These are phyloP conservation scores for Kryphioiulus occultus DNA, from an alignment of 2,888 invertebrate genomes.

Conservation along the genomic window DNA sequence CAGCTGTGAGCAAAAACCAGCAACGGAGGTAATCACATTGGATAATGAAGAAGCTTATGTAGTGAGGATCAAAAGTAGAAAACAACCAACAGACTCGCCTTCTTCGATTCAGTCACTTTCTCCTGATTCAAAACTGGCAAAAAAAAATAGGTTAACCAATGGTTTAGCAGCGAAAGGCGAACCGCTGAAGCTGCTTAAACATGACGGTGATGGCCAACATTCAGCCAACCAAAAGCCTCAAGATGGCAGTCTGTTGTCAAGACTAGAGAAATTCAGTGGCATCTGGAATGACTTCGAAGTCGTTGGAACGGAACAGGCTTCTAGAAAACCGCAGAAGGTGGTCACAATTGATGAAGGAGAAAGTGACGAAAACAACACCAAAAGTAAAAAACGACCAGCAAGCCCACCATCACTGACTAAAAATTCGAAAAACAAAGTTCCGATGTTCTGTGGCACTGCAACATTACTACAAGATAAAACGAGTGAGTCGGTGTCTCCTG, in stretches of 20 bases:
- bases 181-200: not conserved
- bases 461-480: not conserved
- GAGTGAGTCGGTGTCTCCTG: not conserved
- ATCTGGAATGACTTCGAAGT: conserved; percentile 27
- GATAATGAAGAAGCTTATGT: not conserved
- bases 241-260: not conserved
- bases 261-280: conserved; percentile 45
- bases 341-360: not conserved
- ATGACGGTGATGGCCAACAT: not conserved
- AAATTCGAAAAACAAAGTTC: not conserved
- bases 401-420: not conserved
- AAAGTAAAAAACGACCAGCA: not conserved
- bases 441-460: not conserved
- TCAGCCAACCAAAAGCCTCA: not conserved
- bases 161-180: too few species aligned
- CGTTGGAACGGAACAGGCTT: not conserved
- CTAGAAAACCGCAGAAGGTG: not conserved
- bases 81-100: not conserved
- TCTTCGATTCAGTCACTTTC: not conserved
- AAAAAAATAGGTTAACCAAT: too few species aligned
- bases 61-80: not conserved
- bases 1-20: not conserved
- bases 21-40: not conserved
- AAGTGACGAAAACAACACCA: not conserved
- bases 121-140: not conserved